These are phyloP conservation scores for Cygnus atratus DNA, from an alignment of 2,113 vertebrate genomes.

Conservation along the genomic window DNA sequence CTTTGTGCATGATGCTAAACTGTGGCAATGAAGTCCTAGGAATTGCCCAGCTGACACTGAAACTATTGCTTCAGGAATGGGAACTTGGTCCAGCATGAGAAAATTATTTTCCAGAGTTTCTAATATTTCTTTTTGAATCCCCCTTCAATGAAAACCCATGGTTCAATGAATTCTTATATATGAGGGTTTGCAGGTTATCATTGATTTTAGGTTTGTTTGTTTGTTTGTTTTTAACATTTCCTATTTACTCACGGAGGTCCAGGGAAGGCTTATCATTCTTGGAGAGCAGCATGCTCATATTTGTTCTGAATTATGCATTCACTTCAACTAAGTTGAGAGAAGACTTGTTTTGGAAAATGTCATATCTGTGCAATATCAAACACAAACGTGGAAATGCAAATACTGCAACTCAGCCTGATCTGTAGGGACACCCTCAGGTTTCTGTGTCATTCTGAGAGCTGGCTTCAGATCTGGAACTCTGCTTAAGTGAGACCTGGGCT, in stretches of 20 bases:
- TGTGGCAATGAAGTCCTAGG: background rate
- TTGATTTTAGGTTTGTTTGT: background rate
- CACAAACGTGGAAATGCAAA: background rate
- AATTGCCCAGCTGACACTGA: background rate
- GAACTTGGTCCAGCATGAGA: background rate
- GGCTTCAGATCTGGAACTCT: background rate
- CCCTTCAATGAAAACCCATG: background rate
- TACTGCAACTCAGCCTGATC: background rate
- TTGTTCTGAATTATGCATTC: background rate
- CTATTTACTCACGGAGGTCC: background rate
- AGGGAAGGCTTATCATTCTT: background rate
- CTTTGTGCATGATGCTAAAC: background rate
- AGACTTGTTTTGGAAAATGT: background rate
- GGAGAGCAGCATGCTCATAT: background rate
- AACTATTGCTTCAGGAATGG: background rate
- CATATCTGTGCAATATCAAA: background rate
- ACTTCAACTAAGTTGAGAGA: background rate
- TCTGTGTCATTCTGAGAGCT: fast-evolving
- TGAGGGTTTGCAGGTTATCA: background rate
- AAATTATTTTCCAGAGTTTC: background rate
- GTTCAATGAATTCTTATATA: background rate
- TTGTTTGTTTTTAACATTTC: background rate
- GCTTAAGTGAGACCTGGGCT: background rate
- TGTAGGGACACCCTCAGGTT: background rate
- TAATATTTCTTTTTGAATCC: background rate